Base-by-base conservation (phyloP, 2,113 vertebrate genomes). In the Carassius carassius region DNA sequence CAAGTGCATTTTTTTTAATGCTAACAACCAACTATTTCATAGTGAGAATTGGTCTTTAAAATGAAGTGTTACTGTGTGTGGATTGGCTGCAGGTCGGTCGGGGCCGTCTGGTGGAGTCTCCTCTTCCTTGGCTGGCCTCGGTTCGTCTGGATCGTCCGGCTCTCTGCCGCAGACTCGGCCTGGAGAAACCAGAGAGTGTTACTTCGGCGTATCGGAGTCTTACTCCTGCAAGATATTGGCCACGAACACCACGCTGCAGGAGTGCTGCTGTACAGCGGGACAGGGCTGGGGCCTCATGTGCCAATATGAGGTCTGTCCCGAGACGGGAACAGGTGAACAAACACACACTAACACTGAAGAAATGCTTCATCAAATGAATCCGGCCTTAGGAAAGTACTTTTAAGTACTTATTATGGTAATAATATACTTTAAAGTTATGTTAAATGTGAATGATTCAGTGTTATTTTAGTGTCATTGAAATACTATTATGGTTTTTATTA, bases 181-280 rank as follows among this genome's bases (percentile, higher is more conserved):
- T 0, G 94, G 94, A 0, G 93, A 94, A 80, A 87, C 91, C 16
- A 95, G 93, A 83, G 96, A 96, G 84, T 99, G 98, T 73, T 99
- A 98, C 88, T 96, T 96, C 81, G 94, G 94, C 87, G 92, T 95
- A 84, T 91, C 89, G 0, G 94, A 95, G 0, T 83, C 86, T 0
- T 92, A 89, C 0, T 90, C 94, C 74, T 99, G 98, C 92, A 94
- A 91, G 0, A 86, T 96, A 81, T 92, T 99, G 87, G 93, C 96
- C 67, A 89, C 88, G 78, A 99, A 99, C 90, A 93, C 92, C 88
- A 98, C 94, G 3, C 94, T 91, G 84, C 96, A 97, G 29, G 97
- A 99, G 92, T 99, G 98, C 93, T 99, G 98, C 94, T 99, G 98
- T 82, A 98, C 97, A 0, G 91, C 95, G 76, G 98, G 98, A 0